Percentiles rank a stretch among this genome's conserved stretches.
Evolutionary conservation across 2,113 vertebrate species (phyloP).

Genomic region (Ranitomeya variabilis): DNA sequence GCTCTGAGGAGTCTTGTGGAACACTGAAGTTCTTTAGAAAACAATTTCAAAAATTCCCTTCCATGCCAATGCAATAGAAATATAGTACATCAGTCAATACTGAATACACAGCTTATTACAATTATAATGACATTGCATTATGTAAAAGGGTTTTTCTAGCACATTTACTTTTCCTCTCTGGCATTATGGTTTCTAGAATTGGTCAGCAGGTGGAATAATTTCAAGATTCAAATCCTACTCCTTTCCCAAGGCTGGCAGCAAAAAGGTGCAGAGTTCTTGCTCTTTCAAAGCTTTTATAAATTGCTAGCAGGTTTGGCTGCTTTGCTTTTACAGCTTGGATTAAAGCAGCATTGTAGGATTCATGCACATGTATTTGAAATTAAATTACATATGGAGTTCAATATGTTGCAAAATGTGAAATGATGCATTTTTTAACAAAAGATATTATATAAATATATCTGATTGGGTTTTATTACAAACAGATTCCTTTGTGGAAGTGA

Average conservation of each 20-base stretch:
- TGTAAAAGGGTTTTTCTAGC: constrained; percentile 57
- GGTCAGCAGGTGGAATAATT: constrained; percentile 80
- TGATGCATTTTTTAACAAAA: background rate
- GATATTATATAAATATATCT: background rate
- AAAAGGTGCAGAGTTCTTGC: constrained; percentile 82
- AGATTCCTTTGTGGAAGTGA: no score
- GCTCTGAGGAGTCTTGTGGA: background rate
- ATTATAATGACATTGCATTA: constrained; percentile 4
- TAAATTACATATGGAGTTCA: background rate
- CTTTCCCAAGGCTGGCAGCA: constrained; percentile 81
- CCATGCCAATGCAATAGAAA: background rate
- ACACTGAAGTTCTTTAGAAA: background rate
- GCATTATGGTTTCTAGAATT: constrained; percentile 85
- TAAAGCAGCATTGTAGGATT: constrained; percentile 55
- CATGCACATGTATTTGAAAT: background rate
- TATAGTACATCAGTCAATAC: background rate
- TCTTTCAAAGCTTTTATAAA: constrained; percentile 61
- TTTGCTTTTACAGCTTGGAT: constrained; percentile 30
- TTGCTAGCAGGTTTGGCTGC: constrained; percentile 64
- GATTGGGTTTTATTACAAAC: background rate
- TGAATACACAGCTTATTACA: background rate
- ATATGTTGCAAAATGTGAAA: background rate
- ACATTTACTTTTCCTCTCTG: constrained; percentile 75
- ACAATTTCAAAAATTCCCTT: background rate
- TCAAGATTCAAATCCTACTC: constrained; percentile 85